phyloP scores from a whole-genome alignment of 2,888 invertebrate genomes.

The Hydriomena furcata region DNA sequence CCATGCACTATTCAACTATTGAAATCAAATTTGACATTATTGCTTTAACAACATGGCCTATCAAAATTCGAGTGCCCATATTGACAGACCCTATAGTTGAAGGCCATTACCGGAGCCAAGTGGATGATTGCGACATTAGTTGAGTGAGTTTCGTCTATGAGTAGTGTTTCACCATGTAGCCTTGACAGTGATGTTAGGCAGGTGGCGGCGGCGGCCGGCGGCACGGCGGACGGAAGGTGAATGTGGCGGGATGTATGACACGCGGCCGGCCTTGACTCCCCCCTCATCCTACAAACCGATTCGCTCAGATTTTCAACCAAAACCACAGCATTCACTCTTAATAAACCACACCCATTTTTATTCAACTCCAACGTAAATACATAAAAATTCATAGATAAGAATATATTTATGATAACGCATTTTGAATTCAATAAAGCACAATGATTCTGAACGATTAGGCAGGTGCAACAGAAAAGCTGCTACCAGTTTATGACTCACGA shows the following conservation, averaged over 20 bases:
- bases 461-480: conserved; percentile 27
- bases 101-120: conserved; percentile 51
- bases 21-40: no score
- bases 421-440: not conserved
- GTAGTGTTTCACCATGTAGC: conserved; percentile 72
- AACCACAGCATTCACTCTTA: conserved; percentile 33
- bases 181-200: conserved; percentile 76
- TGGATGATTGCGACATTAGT: conserved; percentile 57
- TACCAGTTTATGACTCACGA: conserved; percentile 29
- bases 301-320: conserved; percentile 45
- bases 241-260: conserved; percentile 77
- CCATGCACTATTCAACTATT: no score
- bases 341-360: conserved; percentile 25
- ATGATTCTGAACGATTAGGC: conserved; percentile 5
- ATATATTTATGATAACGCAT: no score
- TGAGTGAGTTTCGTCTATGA: conserved; percentile 57
- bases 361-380: conserved; percentile 5
- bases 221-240: conserved; percentile 73
- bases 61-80: no score
- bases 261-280: conserved; percentile 76
- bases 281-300: conserved; percentile 60
- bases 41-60: no score
- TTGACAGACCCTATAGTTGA: conserved; percentile 40
- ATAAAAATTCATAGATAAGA: not conserved
- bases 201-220: conserved; percentile 53